A percentile compares a stretch with the other conserved stretches of the same genome.
Evolutionary conservation across 2,797 vertebrate genomes (phyloP).

Genomic region (Benthosema pterotum): DNA sequence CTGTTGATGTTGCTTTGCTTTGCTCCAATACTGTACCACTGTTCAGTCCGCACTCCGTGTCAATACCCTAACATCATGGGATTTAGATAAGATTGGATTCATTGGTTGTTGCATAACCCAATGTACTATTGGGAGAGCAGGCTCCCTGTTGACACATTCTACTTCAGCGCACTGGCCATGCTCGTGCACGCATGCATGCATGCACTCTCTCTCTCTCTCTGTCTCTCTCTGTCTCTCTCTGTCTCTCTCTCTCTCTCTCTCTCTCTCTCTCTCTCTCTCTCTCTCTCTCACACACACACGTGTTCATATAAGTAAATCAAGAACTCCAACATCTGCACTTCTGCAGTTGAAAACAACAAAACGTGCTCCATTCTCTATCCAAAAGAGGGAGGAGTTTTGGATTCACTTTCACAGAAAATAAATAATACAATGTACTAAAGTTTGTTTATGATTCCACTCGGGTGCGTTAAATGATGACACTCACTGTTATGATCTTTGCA

Average conservation of each 20-base stretch:
- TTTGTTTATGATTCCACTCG: constrained; percentile 12
- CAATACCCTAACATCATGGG: constrained; percentile 41
- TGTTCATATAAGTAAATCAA: constrained; percentile 51
- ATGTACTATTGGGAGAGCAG: constrained; percentile 4
- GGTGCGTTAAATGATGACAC: constrained; percentile 9
- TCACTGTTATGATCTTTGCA: constrained; percentile 45
- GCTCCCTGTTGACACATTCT: constrained; percentile 13
- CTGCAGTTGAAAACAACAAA: constrained; percentile 63
- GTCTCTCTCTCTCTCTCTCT: too few species aligned
- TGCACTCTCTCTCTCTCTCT: too few species aligned
- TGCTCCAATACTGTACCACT: background rate
- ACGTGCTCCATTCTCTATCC: constrained; percentile 40
- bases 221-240: too few species aligned
- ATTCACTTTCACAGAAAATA: constrained; percentile 44
- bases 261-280: too few species aligned
- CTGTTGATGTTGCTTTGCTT: constrained; percentile 7
- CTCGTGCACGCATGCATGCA: too few species aligned
- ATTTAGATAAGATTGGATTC: constrained; percentile 48
- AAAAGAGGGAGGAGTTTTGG: constrained; percentile 51
- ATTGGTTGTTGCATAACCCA: constrained; percentile 54
- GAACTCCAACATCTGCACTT: constrained; percentile 53
- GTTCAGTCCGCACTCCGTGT: constrained; percentile 41
- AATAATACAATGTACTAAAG: constrained; percentile 18
- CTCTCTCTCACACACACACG: too few species aligned
- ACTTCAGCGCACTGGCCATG: too few species aligned